Conservation (phyloP, 2,888 invertebrate genomes). For the Spodoptera picta region DNA sequence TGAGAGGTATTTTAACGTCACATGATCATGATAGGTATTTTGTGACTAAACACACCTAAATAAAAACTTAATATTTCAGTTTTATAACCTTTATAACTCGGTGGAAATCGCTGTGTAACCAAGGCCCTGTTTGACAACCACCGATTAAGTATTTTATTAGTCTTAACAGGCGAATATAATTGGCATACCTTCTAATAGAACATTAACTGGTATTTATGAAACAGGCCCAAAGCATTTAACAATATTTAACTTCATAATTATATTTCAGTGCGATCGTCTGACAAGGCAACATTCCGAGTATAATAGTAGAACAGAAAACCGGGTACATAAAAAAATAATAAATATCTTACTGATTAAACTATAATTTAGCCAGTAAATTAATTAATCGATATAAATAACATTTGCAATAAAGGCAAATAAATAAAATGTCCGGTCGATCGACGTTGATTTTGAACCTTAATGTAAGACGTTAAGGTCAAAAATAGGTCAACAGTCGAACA, state of each 20-base stretch:
- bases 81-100: slow-evolving; percentile 8
- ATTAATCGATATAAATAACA: slow-evolving; percentile 28
- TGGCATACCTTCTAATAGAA: too few relatives aligned
- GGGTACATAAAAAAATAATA: slow-evolving; percentile 18
- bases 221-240: too few relatives aligned
- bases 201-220: too few relatives aligned
- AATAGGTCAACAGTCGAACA: too few relatives aligned
- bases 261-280: slow-evolving; percentile 5
- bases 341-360: slow-evolving; percentile 23
- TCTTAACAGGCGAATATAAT: too few relatives aligned
- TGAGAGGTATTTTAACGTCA: slow-evolving; percentile 40
- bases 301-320: slow-evolving; percentile 30
- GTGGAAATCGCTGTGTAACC: slow-evolving; percentile 14
- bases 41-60: slow-evolving; percentile 18
- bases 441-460: too few relatives aligned
- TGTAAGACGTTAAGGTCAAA: too few relatives aligned
- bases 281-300: slow-evolving; percentile 13
- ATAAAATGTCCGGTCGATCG: slow-evolving; percentile 46
- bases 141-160: too few relatives aligned
- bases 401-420: slow-evolving; percentile 57
- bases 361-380: slow-evolving; percentile 17
- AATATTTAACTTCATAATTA: too few relatives aligned
- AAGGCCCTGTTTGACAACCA: background rate
- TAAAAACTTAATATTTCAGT: background rate
- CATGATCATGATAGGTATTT: slow-evolving; percentile 6